Base-by-base conservation (phyloP, 2,888 invertebrate species). In the Pammene aurita region DNA sequence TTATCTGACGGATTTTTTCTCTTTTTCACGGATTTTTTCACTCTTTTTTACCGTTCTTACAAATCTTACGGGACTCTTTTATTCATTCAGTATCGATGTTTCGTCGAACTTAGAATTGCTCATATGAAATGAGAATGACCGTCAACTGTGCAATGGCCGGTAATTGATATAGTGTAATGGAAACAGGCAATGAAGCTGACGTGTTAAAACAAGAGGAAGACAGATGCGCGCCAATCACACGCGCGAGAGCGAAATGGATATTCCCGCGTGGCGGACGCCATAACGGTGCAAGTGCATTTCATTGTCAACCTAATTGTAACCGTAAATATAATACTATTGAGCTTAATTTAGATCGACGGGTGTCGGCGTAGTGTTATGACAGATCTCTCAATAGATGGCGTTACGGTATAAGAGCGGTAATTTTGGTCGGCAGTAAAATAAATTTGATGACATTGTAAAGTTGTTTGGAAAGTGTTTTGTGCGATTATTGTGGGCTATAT, bases 81-180 rank as follows among this genome's bases (percentile, higher is more conserved):
- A 34, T 14, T 46, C 41, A 13, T 14, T 46, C 44, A 57, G 44
- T 42, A 57, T 61, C 57, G 55, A 16, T 50, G 14, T 62, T 63
- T 16, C 14, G 58, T n/a, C n/a, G 44, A 58, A 44, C n/a, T 58
- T 26, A 42, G 35, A 62, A 48, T 26, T 63, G 57, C 14, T 66
- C 62, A 72, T 74, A 72, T 73, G 77, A 79, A 78, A 79, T 78
- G 78, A 77, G 75, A 79, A 78, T 76, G 80, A 77, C 77, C 78
- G 77, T 77, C 77, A 78, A 77, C 73, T 75, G 79, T 80, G 76
- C 79, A 78, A 80, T 78, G 75, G 73, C 73, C 82, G 76, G 86
- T 88, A 88, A 89, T 90, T 91, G 89, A 90, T 90, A 87, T 86
- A 89, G 88, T 90, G 88, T 88, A 90, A 91, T 92, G 90, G 89